Evolutionary conservation across 2,888 invertebrate species (phyloP).

Genomic region (Sipunculus nudus): DNA sequence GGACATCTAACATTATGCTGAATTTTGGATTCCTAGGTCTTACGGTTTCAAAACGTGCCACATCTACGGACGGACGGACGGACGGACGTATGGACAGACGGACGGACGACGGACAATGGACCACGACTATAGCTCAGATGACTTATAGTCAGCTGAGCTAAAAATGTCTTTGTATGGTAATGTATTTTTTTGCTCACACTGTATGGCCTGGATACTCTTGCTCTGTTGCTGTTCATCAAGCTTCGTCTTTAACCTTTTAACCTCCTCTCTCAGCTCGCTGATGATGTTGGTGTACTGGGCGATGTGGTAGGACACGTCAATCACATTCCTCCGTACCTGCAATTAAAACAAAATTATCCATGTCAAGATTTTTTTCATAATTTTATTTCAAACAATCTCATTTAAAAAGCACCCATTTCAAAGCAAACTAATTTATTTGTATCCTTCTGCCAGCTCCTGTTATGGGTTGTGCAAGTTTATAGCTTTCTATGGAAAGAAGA

Average conservation of each 20-base stretch:
- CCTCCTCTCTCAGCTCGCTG: slow-evolving; percentile 84
- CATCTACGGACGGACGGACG: no score
- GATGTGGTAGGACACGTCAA: slow-evolving; percentile 80
- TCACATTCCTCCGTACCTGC: slow-evolving; percentile 75
- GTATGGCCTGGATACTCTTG: slow-evolving; percentile 20
- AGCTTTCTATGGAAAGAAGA: neutral
- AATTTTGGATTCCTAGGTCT: no score
- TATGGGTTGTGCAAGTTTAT: neutral
- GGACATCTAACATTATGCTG: no score
- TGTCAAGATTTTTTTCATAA: no score
- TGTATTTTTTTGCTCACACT: slow-evolving; percentile 10
- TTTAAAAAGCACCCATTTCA: neutral
- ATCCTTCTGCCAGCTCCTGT: neutral
- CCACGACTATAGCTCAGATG: no score
- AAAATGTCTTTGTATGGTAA: no score
- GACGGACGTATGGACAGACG: no score
- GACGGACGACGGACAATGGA: no score
- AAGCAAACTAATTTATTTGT: neutral
- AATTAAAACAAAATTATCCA: slow-evolving; percentile 8
- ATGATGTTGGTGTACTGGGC: slow-evolving; percentile 86
- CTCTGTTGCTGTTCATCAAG: slow-evolving; percentile 36
- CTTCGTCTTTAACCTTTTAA: slow-evolving; percentile 67
- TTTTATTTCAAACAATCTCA: neutral
- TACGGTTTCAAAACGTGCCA: no score
- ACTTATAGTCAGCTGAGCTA: no score